Conservation (phyloP, 2,113 vertebrate species). For the Pantherophis guttatus region DNA sequence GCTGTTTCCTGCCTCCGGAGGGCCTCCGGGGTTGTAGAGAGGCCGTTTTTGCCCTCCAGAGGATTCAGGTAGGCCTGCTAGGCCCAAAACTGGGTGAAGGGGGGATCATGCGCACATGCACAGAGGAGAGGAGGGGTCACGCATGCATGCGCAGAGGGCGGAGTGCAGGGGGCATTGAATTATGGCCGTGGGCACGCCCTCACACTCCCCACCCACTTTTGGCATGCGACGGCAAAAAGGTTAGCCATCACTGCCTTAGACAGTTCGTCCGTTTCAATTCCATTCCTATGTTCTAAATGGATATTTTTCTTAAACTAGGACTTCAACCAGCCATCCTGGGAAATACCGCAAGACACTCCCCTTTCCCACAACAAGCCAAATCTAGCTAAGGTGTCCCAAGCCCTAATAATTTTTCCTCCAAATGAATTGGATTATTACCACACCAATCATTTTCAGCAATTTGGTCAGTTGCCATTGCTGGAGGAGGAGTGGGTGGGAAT, state of each 20-base stretch:
- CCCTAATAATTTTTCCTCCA: neutral
- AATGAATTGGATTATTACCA: neutral
- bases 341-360: neutral
- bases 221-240: too few species aligned
- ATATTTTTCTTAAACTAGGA: neutral
- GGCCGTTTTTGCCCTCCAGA: too few species aligned
- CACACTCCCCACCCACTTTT: too few species aligned
- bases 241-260: neutral
- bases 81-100: too few species aligned
- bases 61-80: too few species aligned
- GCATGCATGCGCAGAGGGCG: too few species aligned
- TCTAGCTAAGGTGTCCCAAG: neutral
- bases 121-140: too few species aligned
- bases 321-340: neutral
- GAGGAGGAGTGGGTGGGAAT: neutral
- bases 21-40: too few species aligned
- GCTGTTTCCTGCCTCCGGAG: too few species aligned
- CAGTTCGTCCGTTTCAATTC: neutral
- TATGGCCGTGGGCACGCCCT: too few species aligned
- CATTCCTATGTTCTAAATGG: neutral
- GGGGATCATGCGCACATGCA: too few species aligned
- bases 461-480: neutral
- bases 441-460: neutral
- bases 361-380: neutral
- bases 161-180: too few species aligned